A percentile compares a stretch with the other conserved stretches of the same genome.
phyloP scores from a whole-genome alignment of 2,797 vertebrate genomes.

The Channallabes apus region DNA sequence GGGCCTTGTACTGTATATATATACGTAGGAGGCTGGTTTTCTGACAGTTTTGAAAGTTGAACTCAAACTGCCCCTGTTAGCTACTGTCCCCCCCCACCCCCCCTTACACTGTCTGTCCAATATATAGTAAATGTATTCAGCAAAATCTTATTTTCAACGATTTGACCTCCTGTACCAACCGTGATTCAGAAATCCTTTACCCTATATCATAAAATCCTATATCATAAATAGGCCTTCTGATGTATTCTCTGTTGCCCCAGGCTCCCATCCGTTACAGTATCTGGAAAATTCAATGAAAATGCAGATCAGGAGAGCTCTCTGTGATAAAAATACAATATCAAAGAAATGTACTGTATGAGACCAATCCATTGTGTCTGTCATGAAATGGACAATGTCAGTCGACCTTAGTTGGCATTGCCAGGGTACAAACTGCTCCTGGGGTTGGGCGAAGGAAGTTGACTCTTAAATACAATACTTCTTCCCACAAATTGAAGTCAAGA shows the following conservation, averaged over 20 bases:
- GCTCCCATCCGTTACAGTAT: not conserved
- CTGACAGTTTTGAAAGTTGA: constrained; percentile 5
- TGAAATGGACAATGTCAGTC: not conserved
- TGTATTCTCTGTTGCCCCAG: not conserved
- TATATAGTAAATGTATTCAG: not conserved
- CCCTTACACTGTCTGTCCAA: not conserved
- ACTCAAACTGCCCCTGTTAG: not conserved
- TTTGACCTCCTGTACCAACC: not conserved
- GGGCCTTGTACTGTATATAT: too few relatives aligned
- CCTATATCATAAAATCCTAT: not conserved
- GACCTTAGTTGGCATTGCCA: not conserved
- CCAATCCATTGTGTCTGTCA: not conserved
- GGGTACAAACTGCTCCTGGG: not conserved
- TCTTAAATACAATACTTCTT: not conserved
- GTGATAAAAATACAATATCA: constrained; percentile 2
- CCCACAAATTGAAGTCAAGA: not conserved
- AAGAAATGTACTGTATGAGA: too few relatives aligned
- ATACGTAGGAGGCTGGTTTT: not conserved
- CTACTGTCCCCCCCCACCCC: too few relatives aligned
- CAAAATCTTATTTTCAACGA: not conserved
- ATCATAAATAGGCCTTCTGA: not conserved
- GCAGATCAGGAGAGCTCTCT: not conserved
- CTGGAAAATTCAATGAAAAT: not conserved
- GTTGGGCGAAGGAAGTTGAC: not conserved
- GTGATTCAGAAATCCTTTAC: not conserved